These are phyloP conservation scores for Dermochelys coriacea DNA, from an alignment of 2,797 vertebrate genomes.

Conservation along the genomic window DNA sequence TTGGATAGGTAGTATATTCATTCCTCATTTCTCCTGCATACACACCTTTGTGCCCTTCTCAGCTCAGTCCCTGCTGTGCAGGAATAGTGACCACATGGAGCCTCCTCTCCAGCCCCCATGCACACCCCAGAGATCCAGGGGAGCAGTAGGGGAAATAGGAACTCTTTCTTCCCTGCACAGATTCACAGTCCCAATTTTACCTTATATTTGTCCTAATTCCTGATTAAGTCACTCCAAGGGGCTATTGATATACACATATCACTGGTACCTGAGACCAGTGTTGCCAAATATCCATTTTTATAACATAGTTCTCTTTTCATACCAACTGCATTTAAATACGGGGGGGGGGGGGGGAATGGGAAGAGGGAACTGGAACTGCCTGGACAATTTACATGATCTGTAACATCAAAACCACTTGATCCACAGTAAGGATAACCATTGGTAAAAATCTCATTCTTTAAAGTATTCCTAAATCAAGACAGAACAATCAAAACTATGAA, in stretches of 20 bases:
- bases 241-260: background rate
- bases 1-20: background rate
- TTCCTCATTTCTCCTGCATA: background rate
- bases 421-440: background rate
- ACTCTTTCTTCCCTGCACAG: background rate
- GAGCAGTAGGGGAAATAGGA: background rate
- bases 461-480: slow-evolving; percentile 55
- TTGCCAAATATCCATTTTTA: background rate
- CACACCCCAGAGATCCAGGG: background rate
- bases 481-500: slow-evolving; percentile 53
- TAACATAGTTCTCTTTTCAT: background rate
- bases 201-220: background rate
- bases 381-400: background rate
- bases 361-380: background rate
- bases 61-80: background rate
- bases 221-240: background rate
- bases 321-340: background rate
- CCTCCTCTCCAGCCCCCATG: background rate
- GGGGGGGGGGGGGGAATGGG: background rate
- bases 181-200: background rate
- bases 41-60: background rate
- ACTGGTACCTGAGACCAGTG: background rate
- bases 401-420: slow-evolving; percentile 43
- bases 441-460: slow-evolving; percentile 41
- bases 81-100: background rate